phyloP scores from a whole-genome alignment of 2,113 vertebrate genomes.

The Physeter macrocephalus region DNA sequence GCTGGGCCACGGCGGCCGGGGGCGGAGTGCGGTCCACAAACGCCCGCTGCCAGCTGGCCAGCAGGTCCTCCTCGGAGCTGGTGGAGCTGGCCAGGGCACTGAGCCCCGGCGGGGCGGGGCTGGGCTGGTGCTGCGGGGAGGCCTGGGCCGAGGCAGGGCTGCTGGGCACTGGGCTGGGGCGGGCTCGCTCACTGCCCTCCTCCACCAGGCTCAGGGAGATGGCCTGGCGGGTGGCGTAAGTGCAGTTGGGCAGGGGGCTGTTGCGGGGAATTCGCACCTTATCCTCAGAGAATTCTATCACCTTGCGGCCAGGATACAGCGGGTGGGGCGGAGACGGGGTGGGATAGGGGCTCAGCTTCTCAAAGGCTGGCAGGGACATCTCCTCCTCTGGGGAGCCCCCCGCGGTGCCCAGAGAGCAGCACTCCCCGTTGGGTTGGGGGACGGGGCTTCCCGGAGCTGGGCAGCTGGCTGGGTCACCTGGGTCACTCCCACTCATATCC shows the following conservation, averaged over 20 bases:
- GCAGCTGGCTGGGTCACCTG: conserved; percentile 60
- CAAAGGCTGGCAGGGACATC: conserved; percentile 82
- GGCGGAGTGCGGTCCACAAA: conserved; percentile 93
- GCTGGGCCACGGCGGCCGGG: conserved; percentile 79
- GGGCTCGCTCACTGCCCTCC: conserved; percentile 81
- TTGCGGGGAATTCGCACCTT: conserved; percentile 97
- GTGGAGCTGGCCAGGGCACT: conserved; percentile 89
- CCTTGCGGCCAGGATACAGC: conserved; percentile 92
- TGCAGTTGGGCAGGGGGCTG: conserved; percentile 97
- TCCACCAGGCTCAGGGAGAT: conserved; percentile 96
- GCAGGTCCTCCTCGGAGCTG: conserved; percentile 94
- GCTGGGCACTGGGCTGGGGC: conserved; percentile 77
- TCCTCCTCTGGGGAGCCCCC: conserved; percentile 80
- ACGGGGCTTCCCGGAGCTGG: conserved; percentile 44
- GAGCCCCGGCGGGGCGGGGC: conserved; percentile 82
- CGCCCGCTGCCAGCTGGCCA: conserved; percentile 95
- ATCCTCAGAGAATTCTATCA: conserved; percentile 98
- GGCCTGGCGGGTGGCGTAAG: conserved; percentile 95
- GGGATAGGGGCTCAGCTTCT: conserved; percentile 94
- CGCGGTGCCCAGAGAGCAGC: conserved; percentile 79
- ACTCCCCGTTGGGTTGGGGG: conserved; percentile 86
- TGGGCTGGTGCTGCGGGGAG: conserved; percentile 81
- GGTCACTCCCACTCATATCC: conserved; percentile 89
- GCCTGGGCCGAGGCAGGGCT: conserved; percentile 85
- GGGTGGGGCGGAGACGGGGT: conserved; percentile 87